A percentile compares a stretch with the other conserved stretches of the same genome.
phyloP scores from a whole-genome alignment of 2,113 vertebrate species.

The Sylvietta virens region DNA sequence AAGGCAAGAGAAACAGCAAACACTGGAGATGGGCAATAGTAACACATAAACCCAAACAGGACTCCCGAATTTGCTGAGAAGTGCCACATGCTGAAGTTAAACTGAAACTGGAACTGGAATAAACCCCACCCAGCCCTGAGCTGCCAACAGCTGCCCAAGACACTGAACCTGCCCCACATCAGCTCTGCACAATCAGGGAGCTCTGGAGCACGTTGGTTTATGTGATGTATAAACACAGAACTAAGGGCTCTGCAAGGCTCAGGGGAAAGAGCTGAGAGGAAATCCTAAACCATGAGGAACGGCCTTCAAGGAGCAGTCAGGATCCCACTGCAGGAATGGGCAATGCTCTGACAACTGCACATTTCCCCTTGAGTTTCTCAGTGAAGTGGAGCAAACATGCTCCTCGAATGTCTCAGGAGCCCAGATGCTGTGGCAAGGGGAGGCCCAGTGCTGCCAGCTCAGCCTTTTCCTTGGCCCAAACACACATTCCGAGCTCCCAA shows the following conservation, averaged over 20 bases:
- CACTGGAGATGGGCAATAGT: not conserved
- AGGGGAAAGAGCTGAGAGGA: not conserved
- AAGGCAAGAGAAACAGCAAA: not conserved
- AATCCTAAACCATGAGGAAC: accelerated
- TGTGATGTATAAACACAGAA: not conserved
- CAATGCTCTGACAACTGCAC: not conserved
- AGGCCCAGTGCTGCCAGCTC: not conserved
- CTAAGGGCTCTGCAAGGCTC: not conserved
- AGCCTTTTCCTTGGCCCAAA: not conserved
- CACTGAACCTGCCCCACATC: not conserved
- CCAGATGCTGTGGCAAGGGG: not conserved
- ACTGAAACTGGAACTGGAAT: not conserved
- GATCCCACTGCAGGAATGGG: not conserved
- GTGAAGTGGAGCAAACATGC: not conserved
- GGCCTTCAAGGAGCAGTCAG: not conserved
- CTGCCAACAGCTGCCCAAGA: not conserved
- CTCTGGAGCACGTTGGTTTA: not conserved
- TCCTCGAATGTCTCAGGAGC: not conserved
- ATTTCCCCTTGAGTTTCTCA: not conserved
- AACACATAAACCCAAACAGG: not conserved
- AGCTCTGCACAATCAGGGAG: not conserved
- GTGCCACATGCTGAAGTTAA: not conserved
- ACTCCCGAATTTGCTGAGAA: not conserved
- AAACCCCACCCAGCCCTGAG: not conserved
- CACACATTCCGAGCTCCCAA: accelerated